These are phyloP conservation scores for Heliconius hewitsoni DNA, from an alignment of 1,140 invertebrate species.

Conservation along the genomic window DNA sequence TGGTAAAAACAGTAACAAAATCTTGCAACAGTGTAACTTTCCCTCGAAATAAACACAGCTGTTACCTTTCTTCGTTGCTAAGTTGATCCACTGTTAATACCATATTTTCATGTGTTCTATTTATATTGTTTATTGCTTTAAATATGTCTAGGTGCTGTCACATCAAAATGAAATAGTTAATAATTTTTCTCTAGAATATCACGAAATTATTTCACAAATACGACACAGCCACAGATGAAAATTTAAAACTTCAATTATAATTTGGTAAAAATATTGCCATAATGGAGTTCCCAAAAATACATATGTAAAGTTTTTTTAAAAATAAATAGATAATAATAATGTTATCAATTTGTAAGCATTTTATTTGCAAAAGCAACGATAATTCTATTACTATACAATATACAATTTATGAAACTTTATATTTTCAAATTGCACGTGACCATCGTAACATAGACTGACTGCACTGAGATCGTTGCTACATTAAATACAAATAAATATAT, in stretches of 20 bases:
- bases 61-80: conserved; percentile 68
- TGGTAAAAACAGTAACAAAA: conserved; percentile 29
- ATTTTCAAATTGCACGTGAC: no score
- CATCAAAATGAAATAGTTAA: conserved; percentile 20
- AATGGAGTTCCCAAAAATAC: not conserved
- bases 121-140: conserved; percentile 17
- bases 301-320: no score
- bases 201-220: conserved; percentile 35
- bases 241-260: conserved; percentile 6
- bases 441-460: no score
- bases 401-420: no score
- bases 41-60: conserved; percentile 35
- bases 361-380: no score
- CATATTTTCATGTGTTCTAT: conserved; percentile 45
- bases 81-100: conserved; percentile 68
- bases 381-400: no score
- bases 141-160: conserved; percentile 10
- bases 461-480: no score
- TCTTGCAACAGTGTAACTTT: conserved; percentile 41
- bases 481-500: no score
- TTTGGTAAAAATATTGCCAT: not conserved
- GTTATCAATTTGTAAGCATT: no score
- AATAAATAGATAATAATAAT: no score
- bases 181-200: conserved; percentile 30
- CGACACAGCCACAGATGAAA: conserved; percentile 33